Evolutionary conservation across 2,888 invertebrate genomes (phyloP).

Genomic region (Sicus ferrugineus): DNA sequence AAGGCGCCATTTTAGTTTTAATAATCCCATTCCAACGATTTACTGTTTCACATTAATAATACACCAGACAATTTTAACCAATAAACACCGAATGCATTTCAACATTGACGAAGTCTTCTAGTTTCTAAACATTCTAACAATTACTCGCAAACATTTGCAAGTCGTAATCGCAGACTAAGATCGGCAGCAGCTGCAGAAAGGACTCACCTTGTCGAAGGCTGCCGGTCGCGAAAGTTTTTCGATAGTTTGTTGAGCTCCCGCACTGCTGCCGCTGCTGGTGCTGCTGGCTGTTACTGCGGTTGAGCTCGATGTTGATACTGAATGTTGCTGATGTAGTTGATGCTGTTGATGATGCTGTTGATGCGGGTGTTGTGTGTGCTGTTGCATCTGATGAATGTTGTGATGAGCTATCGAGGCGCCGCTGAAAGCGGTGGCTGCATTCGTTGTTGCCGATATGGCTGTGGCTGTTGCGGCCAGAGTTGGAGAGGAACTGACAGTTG

Average conservation of each 20-base stretch:
- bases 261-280: constrained; percentile 37
- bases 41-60: no score
- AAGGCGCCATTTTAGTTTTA: no score
- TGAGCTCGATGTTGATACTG: constrained; percentile 44
- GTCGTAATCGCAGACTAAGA: no score
- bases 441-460: constrained; percentile 51
- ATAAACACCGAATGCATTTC: no score
- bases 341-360: constrained; percentile 37
- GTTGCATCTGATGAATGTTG: constrained; percentile 37
- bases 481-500: constrained; percentile 40
- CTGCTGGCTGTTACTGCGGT: constrained; percentile 43
- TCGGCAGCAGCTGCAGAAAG: not conserved
- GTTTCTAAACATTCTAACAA: no score
- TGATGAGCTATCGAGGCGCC: constrained; percentile 51
- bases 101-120: no score
- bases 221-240: constrained; percentile 69
- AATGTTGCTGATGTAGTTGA: constrained; percentile 21
- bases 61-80: no score
- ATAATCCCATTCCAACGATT: not conserved
- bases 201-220: constrained; percentile 76
- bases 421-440: constrained; percentile 54
- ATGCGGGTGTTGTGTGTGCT: constrained; percentile 34
- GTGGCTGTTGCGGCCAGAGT: constrained; percentile 52
- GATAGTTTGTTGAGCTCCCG: constrained; percentile 52
- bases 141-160: no score